Evolutionary conservation across 2,888 invertebrate species (phyloP).

Genomic region (Lasioglossum oenotherae): DNA sequence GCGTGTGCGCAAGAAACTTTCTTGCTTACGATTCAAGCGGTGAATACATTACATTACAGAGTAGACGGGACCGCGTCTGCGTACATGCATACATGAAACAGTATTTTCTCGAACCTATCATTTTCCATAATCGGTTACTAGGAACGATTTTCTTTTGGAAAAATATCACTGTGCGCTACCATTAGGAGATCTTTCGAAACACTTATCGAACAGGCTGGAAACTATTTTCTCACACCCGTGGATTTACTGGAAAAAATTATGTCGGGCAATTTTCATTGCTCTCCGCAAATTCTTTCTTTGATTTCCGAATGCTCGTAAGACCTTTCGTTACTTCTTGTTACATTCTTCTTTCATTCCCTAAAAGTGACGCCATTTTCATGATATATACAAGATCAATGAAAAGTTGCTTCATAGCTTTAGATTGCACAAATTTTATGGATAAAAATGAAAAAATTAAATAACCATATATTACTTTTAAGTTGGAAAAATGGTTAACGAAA

Average conservation of each 20-base stretch:
- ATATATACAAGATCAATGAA: not conserved
- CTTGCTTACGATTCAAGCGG: slow-evolving; percentile 19
- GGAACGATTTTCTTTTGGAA: not conserved
- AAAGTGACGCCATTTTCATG: too few species aligned
- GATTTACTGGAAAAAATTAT: not conserved
- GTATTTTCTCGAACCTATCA: not conserved
- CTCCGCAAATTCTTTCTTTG: not conserved
- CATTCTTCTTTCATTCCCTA: too few species aligned
- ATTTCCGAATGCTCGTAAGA: not conserved
- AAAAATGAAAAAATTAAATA: not conserved
- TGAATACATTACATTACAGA: slow-evolving; percentile 5
- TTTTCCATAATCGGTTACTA: not conserved
- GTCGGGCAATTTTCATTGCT: not conserved
- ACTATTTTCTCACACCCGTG: not conserved
- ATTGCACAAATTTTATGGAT: not conserved
- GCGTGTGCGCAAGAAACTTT: slow-evolving; percentile 39
- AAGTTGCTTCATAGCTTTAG: not conserved
- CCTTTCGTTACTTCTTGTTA: too few species aligned
- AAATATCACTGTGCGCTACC: not conserved
- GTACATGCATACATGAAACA: not conserved
- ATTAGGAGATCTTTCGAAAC: not conserved
- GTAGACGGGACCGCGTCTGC: not conserved
- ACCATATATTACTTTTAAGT: not conserved
- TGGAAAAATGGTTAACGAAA: not conserved
- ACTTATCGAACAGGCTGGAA: not conserved